These are phyloP conservation scores for Amiota communis DNA, from an alignment of 2,888 invertebrate genomes.

Conservation along the genomic window DNA sequence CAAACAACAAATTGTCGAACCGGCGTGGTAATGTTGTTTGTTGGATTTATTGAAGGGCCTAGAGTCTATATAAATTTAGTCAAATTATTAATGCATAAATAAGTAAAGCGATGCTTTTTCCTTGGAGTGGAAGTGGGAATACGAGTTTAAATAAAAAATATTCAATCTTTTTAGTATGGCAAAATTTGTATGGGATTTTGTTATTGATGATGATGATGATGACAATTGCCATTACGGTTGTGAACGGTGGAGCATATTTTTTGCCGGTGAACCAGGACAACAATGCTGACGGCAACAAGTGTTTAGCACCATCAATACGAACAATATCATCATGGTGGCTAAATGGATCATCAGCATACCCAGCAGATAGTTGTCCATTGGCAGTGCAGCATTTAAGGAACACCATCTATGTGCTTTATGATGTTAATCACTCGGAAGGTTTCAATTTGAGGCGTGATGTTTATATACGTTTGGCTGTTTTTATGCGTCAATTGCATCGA, in stretches of 20 bases:
- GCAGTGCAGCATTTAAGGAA: slow-evolving; percentile 50
- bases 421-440: slow-evolving; percentile 95
- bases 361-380: slow-evolving; percentile 45
- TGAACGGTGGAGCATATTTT: not conserved
- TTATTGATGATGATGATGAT: not conserved
- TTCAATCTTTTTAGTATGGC: too few relatives aligned
- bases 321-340: not conserved
- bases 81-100: not conserved
- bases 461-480: slow-evolving; percentile 91
- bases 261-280: not conserved
- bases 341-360: not conserved
- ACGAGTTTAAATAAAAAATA: too few relatives aligned
- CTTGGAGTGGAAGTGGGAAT: not conserved
- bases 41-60: not conserved
- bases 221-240: not conserved
- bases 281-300: slow-evolving; percentile 19
- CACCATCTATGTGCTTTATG: slow-evolving; percentile 84
- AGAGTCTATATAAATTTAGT: not conserved
- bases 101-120: not conserved
- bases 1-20: too few relatives aligned
- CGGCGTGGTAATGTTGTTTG: too few relatives aligned
- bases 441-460: slow-evolving; percentile 98
- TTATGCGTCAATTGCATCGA: slow-evolving; percentile 81
- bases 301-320: not conserved
- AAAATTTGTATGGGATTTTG: too few relatives aligned